Conservation (phyloP, 2,113 vertebrate genomes). For the Hippocampus guttulatus region DNA sequence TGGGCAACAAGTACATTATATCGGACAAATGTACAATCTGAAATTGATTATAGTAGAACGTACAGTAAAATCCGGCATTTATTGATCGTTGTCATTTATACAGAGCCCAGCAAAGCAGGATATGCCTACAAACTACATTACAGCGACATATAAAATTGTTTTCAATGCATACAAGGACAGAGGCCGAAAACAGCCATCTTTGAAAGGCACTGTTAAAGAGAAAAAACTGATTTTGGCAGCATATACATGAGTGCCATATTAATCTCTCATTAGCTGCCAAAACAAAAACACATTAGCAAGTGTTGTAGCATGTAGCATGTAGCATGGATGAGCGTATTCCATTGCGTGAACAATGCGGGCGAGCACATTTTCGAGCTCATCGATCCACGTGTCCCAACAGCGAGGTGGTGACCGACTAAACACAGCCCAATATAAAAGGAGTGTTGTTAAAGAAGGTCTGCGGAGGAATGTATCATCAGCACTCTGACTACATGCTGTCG, state of each 20-base stretch:
- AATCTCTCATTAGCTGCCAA: background rate
- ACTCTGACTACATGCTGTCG: slow-evolving; percentile 45
- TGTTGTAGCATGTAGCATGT: no score
- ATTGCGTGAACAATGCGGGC: background rate
- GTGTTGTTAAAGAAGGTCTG: slow-evolving; percentile 41
- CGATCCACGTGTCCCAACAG: slow-evolving; percentile 9
- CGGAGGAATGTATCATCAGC: slow-evolving; percentile 58
- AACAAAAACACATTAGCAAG: background rate
- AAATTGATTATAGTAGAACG: no score
- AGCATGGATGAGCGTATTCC: background rate
- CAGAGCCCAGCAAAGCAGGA: no score
- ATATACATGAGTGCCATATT: background rate
- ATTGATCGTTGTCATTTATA: no score
- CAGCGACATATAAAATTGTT: background rate
- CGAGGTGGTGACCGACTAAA: slow-evolving; percentile 24
- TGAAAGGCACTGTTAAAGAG: background rate
- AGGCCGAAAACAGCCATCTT: background rate
- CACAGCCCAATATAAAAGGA: slow-evolving; percentile 26
- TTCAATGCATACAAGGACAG: background rate
- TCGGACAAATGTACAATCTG: no score
- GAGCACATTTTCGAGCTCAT: slow-evolving; percentile 10
- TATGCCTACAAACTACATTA: no score
- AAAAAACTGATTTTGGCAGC: background rate
- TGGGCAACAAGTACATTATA: no score
- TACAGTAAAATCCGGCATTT: no score